phyloP scores from a whole-genome alignment of 1,140 invertebrate species.

The Probaryconus sp. region DNA sequence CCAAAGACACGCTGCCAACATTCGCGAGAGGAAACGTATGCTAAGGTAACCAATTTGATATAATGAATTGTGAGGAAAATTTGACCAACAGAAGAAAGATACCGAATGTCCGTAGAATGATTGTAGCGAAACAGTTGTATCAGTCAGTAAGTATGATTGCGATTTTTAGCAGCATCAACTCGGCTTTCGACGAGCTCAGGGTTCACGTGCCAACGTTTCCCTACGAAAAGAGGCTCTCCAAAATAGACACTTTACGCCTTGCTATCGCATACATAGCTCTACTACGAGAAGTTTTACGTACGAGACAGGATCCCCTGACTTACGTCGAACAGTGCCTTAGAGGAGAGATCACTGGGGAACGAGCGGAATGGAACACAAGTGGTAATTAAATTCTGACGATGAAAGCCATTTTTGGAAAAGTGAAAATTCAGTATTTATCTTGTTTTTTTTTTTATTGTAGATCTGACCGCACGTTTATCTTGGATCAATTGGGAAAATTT shows the following conservation, averaged over 20 bases:
- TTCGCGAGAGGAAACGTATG: slow-evolving; percentile 96
- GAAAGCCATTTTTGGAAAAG: neutral
- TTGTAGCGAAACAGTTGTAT: no score
- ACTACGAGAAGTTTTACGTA: slow-evolving; percentile 92
- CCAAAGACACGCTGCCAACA: slow-evolving; percentile 93
- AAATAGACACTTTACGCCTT: slow-evolving; percentile 96
- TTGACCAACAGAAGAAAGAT: no score
- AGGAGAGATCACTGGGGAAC: slow-evolving; percentile 91
- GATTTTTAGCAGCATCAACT: slow-evolving; percentile 96
- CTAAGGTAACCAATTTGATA: slow-evolving; percentile 86
- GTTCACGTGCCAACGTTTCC: slow-evolving; percentile 99
- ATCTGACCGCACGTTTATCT: slow-evolving; percentile 96
- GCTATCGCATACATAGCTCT: slow-evolving; percentile 98
- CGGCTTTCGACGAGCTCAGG: slow-evolving; percentile 96
- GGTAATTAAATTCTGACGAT: no score
- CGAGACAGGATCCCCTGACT: slow-evolving; percentile 93
- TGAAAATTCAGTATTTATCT: slow-evolving; percentile 1
- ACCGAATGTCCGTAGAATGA: no score
- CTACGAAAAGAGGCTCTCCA: slow-evolving; percentile 97
- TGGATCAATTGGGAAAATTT: slow-evolving; percentile 99
- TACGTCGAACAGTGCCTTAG: slow-evolving; percentile 95
- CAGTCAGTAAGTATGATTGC: slow-evolving; percentile 74
- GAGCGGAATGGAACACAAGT: slow-evolving; percentile 96
- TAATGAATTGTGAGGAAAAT: neutral
- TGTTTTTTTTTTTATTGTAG: slow-evolving; percentile 78